Conservation (phyloP, 2,888 invertebrate genomes). For the Trichopria drosophilae region DNA sequence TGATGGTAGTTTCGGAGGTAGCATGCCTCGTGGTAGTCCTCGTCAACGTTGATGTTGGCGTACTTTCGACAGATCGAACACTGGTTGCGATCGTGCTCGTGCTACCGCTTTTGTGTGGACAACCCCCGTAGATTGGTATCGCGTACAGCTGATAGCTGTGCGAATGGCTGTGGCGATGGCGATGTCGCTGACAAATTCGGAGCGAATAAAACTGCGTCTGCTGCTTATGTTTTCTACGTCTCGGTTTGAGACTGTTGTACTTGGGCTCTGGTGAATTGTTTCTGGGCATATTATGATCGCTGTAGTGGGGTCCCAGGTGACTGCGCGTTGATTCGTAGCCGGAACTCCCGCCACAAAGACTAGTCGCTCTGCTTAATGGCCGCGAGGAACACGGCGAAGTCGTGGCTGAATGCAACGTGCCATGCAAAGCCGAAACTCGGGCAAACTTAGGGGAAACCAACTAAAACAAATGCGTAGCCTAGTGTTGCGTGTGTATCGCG, state of each 20-base stretch:
- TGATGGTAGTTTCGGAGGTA: conserved; percentile 23
- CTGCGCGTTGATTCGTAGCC: conserved; percentile 62
- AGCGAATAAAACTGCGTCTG: conserved; percentile 47
- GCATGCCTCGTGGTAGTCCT: conserved; percentile 28
- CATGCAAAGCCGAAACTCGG: conserved; percentile 55
- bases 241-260: conserved; percentile 54
- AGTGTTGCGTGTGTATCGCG: too few relatives aligned
- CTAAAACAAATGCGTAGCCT: conserved; percentile 54
- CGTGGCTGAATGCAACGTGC: conserved; percentile 49
- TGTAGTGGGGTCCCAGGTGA: conserved; percentile 56
- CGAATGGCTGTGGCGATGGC: conserved; percentile 30
- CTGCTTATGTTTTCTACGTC: conserved; percentile 48
- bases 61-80: conserved; percentile 36
- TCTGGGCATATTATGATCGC: conserved; percentile 54
- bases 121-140: conserved; percentile 51
- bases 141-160: conserved; percentile 52
- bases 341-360: conserved; percentile 56
- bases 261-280: conserved; percentile 53
- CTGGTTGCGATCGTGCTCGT: conserved; percentile 44
- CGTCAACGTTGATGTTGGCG: conserved; percentile 37
- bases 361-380: conserved; percentile 45
- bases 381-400: conserved; percentile 46
- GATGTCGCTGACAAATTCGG: conserved; percentile 44
- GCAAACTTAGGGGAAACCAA: conserved; percentile 55
- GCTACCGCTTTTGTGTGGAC: conserved; percentile 47